Evolutionary conservation across 1,140 invertebrate species (phyloP).

Genomic region (Mamestra configurata): DNA sequence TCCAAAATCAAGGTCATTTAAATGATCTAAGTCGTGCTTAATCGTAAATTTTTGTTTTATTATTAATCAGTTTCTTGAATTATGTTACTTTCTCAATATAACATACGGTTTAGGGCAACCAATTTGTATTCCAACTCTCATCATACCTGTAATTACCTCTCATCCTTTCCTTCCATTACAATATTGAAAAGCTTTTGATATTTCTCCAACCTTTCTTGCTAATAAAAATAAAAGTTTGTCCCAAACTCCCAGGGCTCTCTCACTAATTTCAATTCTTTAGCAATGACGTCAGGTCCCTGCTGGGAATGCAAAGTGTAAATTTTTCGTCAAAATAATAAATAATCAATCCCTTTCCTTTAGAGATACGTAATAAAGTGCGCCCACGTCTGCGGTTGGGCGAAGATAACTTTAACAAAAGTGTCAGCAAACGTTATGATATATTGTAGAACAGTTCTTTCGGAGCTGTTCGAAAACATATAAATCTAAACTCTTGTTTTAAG

Average conservation of each 20-base stretch:
- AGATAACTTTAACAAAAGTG: slow-evolving; percentile 51
- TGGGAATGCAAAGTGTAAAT: slow-evolving; percentile 27
- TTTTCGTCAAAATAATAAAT: slow-evolving; percentile 53
- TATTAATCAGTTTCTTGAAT: background rate
- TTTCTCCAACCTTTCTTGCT: background rate
- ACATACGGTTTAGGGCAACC: too few species aligned
- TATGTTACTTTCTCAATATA: too few species aligned
- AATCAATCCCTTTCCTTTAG: slow-evolving; percentile 47
- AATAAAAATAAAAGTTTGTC: slow-evolving; percentile 19
- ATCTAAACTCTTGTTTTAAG: slow-evolving; percentile 9
- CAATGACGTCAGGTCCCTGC: slow-evolving; percentile 47
- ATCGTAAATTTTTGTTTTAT: too few species aligned
- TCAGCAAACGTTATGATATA: slow-evolving; percentile 39
- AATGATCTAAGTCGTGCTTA: too few species aligned
- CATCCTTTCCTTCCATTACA: background rate
- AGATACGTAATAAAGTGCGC: slow-evolving; percentile 55
- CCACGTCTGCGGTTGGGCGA: slow-evolving; percentile 46
- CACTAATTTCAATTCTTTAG: slow-evolving; percentile 36
- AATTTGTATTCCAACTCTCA: too few species aligned
- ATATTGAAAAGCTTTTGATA: background rate
- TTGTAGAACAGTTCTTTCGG: slow-evolving; percentile 24
- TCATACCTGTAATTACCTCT: background rate
- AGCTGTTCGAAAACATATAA: slow-evolving; percentile 39
- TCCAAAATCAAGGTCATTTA: too few species aligned
- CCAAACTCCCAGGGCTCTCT: background rate